phyloP scores from a whole-genome alignment of 2,797 vertebrate species.

The Peromyscus aztecus region DNA sequence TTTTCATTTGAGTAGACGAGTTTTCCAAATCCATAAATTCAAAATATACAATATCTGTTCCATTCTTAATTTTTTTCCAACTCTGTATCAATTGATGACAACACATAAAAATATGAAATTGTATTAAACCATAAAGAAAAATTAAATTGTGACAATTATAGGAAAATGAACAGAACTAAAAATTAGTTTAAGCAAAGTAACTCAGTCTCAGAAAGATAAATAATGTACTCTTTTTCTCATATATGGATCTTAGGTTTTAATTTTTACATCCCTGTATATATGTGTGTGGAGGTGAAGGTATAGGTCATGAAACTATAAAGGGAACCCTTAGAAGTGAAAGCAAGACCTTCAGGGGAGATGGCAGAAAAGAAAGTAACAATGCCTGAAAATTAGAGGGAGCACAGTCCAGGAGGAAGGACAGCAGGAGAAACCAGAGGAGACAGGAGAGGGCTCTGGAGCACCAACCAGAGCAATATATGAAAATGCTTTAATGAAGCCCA shows the following conservation, averaged over 20 bases:
- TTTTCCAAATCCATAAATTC: constrained; percentile 22
- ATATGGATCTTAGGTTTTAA: neutral
- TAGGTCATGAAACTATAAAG: neutral
- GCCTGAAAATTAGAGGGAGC: neutral
- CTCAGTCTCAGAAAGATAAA: neutral
- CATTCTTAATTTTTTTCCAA: neutral
- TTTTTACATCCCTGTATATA: neutral
- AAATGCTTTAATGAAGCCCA: neutral
- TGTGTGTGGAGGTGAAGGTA: too few species aligned
- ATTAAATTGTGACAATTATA: neutral
- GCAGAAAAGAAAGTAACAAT: neutral
- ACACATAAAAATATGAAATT: neutral
- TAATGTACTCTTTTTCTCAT: neutral
- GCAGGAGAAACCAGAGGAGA: neutral
- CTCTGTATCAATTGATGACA: neutral
- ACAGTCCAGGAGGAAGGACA: neutral
- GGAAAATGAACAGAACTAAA: neutral
- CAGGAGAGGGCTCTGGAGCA: neutral
- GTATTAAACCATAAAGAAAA: neutral
- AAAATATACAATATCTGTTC: constrained; percentile 8
- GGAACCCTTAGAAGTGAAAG: neutral
- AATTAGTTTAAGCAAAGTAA: neutral
- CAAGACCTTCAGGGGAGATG: neutral
- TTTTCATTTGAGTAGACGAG: neutral
- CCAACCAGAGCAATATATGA: too few species aligned